Evolutionary conservation across 2,797 vertebrate genomes (phyloP).

Genomic region (Sebastes nivosus): DNA sequence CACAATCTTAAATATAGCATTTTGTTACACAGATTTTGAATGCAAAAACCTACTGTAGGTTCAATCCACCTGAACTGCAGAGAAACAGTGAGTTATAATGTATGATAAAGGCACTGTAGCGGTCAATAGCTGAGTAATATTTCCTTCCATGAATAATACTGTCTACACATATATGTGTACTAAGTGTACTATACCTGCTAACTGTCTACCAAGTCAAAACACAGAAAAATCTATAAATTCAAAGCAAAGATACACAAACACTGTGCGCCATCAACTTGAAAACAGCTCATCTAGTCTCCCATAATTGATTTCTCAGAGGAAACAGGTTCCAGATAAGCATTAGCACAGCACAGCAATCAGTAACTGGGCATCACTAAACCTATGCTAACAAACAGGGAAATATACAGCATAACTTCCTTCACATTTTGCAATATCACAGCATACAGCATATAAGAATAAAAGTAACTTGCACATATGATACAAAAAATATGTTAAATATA

Average conservation of each 20-base stretch:
- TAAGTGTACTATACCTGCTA: constrained; percentile 6
- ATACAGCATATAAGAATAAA: constrained; percentile 22
- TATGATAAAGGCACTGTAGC: constrained; percentile 50
- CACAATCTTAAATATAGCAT: not conserved
- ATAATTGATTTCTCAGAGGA: not conserved
- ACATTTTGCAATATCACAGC: constrained; percentile 17
- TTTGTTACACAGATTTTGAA: not conserved
- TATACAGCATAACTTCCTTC: not conserved
- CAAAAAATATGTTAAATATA: constrained; percentile 16
- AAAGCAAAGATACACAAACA: not conserved
- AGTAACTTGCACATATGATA: not conserved
- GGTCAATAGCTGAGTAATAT: constrained; percentile 22
- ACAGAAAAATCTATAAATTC: not conserved
- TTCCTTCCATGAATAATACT: not conserved
- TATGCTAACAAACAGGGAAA: not conserved
- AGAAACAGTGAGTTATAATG: not conserved
- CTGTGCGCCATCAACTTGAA: not conserved
- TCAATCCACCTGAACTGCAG: not conserved
- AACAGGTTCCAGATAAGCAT: not conserved
- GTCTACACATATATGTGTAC: not conserved
- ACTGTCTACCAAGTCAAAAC: not conserved
- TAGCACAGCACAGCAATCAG: not conserved
- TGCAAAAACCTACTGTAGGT: not conserved
- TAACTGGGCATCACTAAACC: not conserved
- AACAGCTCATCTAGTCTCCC: not conserved